These are phyloP conservation scores for Denticeps clupeoides DNA, from an alignment of 2,797 vertebrate species.

Conservation along the genomic window DNA sequence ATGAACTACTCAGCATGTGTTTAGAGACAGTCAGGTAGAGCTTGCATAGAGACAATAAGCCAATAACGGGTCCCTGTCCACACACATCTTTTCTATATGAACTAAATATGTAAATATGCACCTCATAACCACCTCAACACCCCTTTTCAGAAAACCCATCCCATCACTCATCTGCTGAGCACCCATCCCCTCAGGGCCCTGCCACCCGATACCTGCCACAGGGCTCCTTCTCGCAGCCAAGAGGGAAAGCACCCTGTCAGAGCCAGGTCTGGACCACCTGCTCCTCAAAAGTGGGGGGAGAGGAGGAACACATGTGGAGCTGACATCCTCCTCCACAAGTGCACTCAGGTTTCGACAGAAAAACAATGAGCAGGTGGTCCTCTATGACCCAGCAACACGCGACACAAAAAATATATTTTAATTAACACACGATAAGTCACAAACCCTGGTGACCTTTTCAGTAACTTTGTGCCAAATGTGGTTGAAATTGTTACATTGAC, in stretches of 20 bases:
- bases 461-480: too few relatives aligned
- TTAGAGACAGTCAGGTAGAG: too few relatives aligned
- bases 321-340: neutral
- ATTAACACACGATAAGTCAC: too few relatives aligned
- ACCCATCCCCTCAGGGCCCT: conserved; percentile 32
- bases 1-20: too few relatives aligned
- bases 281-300: conserved; percentile 9
- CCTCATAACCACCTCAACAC: too few relatives aligned
- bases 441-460: too few relatives aligned
- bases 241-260: conserved; percentile 47
- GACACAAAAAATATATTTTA: too few relatives aligned
- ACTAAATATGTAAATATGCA: too few relatives aligned
- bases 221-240: conserved; percentile 17
- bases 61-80: too few relatives aligned
- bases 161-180: neutral
- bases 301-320: neutral
- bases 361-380: conserved; percentile 1
- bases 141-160: neutral
- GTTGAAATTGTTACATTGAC: neutral
- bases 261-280: conserved; percentile 43
- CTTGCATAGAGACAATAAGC: too few relatives aligned
- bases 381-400: too few relatives aligned
- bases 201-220: conserved; percentile 42
- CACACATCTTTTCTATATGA: too few relatives aligned
- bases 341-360: neutral